A percentile compares a stretch with the other conserved stretches of the same genome.
These are phyloP conservation scores for Ornithoptera priamus DNA, from an alignment of 2,888 invertebrate genomes.

Conservation along the genomic window DNA sequence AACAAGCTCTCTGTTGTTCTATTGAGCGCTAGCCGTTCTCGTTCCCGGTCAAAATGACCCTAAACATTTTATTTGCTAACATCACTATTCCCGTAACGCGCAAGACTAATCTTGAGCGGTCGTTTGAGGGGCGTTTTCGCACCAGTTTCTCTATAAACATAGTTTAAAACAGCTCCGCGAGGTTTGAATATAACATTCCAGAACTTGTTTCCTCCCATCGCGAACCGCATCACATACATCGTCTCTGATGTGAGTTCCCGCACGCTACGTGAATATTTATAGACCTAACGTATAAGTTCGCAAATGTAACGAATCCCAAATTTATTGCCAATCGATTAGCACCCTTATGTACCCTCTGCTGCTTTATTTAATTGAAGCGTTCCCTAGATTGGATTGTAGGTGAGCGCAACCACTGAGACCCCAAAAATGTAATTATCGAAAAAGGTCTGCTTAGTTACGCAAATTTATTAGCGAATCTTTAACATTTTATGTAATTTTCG, in stretches of 20 bases:
- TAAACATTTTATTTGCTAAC: constrained; percentile 79
- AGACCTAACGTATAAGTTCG: constrained; percentile 43
- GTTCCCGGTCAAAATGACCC: constrained; percentile 75
- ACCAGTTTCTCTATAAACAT: constrained; percentile 65
- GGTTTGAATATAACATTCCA: constrained; percentile 32
- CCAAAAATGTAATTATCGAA: constrained; percentile 23
- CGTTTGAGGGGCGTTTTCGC: constrained; percentile 70
- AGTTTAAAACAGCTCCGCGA: constrained; percentile 54
- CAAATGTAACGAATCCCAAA: constrained; percentile 47
- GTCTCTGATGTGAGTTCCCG: constrained; percentile 34
- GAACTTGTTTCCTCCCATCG: constrained; percentile 19
- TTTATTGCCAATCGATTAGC: constrained; percentile 69
- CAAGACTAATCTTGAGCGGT: constrained; percentile 72
- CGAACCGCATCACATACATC: constrained; percentile 27
- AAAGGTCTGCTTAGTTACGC: constrained; percentile 17
- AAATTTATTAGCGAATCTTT: constrained; percentile 12
- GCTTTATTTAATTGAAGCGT: constrained; percentile 69
- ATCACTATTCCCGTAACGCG: constrained; percentile 71
- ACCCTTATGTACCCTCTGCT: constrained; percentile 54
- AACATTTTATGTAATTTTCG: background rate
- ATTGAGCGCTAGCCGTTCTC: constrained; percentile 67
- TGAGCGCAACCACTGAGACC: constrained; percentile 33
- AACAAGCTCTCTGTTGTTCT: constrained; percentile 76
- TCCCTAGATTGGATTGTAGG: constrained; percentile 64
- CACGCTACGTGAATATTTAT: constrained; percentile 57